phyloP scores from a whole-genome alignment of 2,888 invertebrate genomes.

The Nowickia ferox region DNA sequence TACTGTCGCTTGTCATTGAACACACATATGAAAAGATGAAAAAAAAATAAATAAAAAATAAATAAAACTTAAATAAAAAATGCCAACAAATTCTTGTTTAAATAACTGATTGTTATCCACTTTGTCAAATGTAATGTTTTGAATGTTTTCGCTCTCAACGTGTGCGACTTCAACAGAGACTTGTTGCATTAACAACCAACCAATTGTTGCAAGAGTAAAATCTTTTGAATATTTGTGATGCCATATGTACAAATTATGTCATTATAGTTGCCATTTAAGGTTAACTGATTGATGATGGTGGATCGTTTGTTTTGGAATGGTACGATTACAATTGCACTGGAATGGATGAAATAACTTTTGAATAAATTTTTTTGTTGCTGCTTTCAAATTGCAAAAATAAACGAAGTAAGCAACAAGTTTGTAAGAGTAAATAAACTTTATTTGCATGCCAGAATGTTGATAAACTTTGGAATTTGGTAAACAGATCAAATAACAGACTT shows the following conservation, averaged over 20 bases:
- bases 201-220: constrained; percentile 56
- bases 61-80: background rate
- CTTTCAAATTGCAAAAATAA: background rate
- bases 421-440: constrained; percentile 41
- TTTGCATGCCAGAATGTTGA: constrained; percentile 61
- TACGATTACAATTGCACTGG: constrained; percentile 20
- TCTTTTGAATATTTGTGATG: constrained; percentile 68
- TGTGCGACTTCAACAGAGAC: constrained; percentile 23
- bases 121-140: constrained; percentile 68
- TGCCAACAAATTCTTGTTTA: constrained; percentile 56
- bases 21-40: background rate
- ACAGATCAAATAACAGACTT: constrained; percentile 61
- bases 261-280: constrained; percentile 72
- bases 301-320: constrained; percentile 21
- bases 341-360: constrained; percentile 22
- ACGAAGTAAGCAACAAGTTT: constrained; percentile 13
- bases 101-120: constrained; percentile 71
- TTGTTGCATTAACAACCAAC: constrained; percentile 24
- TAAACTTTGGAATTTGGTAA: constrained; percentile 63
- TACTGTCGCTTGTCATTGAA: background rate
- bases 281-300: constrained; percentile 72
- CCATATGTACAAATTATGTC: constrained; percentile 72
- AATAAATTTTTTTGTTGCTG: background rate
- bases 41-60: constrained; percentile 7
- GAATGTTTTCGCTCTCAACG: constrained; percentile 43